These are phyloP conservation scores for Lycocorax pyrrhopterus DNA, from an alignment of 2,113 vertebrate species.

Conservation along the genomic window DNA sequence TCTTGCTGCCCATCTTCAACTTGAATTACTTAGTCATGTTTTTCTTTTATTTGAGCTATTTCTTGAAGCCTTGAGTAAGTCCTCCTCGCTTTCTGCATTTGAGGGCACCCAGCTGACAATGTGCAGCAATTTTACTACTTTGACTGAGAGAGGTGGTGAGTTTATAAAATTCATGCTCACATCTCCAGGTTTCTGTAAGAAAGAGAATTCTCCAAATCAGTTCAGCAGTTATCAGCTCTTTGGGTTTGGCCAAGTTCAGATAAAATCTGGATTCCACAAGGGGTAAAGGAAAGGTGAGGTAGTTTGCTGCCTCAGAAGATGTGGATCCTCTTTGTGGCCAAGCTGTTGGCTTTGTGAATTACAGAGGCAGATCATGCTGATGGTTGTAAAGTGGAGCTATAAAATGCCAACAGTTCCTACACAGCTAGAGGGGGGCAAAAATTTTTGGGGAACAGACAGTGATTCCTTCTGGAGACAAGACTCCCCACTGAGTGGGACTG, in stretches of 20 bases:
- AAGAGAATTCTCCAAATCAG: not conserved
- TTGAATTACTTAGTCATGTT: not conserved
- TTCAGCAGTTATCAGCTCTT: not conserved
- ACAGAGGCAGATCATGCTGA: not conserved
- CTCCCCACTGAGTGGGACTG: not conserved
- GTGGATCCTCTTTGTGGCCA: not conserved
- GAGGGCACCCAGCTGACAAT: not conserved
- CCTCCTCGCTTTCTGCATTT: not conserved
- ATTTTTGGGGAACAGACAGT: not conserved
- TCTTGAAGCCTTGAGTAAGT: not conserved
- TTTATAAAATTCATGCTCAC: not conserved
- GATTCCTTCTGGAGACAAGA: not conserved
- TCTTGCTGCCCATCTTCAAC: not conserved
- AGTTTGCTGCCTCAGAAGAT: not conserved
- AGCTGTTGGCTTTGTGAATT: not conserved
- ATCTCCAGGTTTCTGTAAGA: not conserved
- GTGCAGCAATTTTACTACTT: not conserved
- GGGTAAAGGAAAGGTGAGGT: not conserved
- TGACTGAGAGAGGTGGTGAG: not conserved
- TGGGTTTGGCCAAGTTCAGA: not conserved
- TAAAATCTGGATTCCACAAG: not conserved
- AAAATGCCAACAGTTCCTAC: not conserved
- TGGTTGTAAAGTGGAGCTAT: not conserved
- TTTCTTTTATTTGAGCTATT: slow-evolving; percentile 2
- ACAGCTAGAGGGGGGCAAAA: not conserved